phyloP scores from a whole-genome alignment of 2,797 vertebrate species.

The Urosaurus nigricauda region DNA sequence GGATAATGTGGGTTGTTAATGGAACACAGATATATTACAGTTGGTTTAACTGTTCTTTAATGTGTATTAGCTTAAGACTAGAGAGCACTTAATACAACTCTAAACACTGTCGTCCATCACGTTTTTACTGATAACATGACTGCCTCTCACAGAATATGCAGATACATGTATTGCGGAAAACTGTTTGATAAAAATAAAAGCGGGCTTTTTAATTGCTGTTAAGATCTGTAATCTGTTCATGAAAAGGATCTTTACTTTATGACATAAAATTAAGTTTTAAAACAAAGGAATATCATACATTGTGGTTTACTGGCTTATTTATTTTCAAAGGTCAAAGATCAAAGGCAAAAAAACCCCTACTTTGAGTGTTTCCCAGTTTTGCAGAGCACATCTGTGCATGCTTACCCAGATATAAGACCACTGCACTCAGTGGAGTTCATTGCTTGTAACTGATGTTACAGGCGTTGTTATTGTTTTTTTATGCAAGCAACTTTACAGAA shows the following conservation, averaged over 20 bases:
- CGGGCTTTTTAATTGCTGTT: neutral
- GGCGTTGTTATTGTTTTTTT: neutral
- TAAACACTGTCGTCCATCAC: neutral
- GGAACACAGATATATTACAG: neutral
- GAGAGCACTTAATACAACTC: neutral
- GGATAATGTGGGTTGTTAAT: neutral
- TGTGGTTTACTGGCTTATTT: neutral
- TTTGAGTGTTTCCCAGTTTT: neutral
- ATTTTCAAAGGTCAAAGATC: no score
- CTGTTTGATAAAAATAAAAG: neutral
- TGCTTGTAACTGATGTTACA: neutral
- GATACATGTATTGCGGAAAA: neutral
- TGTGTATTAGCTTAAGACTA: neutral
- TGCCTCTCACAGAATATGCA: neutral
- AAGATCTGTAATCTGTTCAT: neutral
- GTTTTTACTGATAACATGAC: neutral
- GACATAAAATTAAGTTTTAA: neutral
- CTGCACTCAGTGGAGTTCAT: neutral
- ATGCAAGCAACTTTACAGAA: neutral
- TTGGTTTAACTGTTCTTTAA: neutral
- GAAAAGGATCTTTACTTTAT: neutral
- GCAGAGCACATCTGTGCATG: no score
- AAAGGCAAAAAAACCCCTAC: neutral
- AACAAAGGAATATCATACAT: neutral
- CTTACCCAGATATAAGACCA: neutral